Percentiles rank a stretch among this genome's conserved stretches.
Conservation (phyloP, 1,140 invertebrate genomes). For the Babylonia areolata region DNA sequence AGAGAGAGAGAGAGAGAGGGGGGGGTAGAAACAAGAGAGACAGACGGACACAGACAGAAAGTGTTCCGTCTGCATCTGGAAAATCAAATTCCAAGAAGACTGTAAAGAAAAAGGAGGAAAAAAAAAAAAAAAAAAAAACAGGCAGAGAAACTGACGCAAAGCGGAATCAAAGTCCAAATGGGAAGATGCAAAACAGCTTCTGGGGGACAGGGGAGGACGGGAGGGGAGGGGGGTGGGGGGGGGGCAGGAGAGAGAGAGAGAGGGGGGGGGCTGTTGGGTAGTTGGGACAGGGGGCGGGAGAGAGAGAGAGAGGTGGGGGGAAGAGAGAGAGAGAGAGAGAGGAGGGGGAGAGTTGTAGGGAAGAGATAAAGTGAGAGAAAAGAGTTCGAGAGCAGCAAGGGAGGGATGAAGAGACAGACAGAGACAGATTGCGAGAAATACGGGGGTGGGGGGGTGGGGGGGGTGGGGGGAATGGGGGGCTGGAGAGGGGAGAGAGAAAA, state of each 20-base stretch:
- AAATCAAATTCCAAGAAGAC: neutral
- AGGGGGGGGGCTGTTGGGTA: neutral
- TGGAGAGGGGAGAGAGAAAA: neutral
- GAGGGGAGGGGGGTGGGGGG: neutral
- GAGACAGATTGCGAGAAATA: too few relatives aligned
- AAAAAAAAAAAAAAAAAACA: neutral
- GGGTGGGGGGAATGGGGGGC: too few relatives aligned
- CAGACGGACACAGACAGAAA: too few relatives aligned
- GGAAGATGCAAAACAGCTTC: neutral
- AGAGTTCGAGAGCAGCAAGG: neutral
- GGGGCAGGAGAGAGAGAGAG: neutral
- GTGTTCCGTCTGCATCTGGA: too few relatives aligned
- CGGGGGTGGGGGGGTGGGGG: too few relatives aligned
- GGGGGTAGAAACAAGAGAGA: too few relatives aligned
- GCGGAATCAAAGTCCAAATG: neutral
- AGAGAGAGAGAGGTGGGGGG: neutral
- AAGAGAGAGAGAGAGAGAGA: conserved; percentile 2
- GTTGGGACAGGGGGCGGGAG: neutral
- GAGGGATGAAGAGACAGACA: neutral
- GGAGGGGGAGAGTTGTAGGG: neutral
- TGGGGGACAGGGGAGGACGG: neutral
- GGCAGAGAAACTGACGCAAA: neutral
- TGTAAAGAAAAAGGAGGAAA: neutral
- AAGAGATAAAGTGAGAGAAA: neutral
- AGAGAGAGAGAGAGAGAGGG: too few relatives aligned